Conservation (phyloP, 2,888 invertebrate species). For the Sipha maydis region DNA sequence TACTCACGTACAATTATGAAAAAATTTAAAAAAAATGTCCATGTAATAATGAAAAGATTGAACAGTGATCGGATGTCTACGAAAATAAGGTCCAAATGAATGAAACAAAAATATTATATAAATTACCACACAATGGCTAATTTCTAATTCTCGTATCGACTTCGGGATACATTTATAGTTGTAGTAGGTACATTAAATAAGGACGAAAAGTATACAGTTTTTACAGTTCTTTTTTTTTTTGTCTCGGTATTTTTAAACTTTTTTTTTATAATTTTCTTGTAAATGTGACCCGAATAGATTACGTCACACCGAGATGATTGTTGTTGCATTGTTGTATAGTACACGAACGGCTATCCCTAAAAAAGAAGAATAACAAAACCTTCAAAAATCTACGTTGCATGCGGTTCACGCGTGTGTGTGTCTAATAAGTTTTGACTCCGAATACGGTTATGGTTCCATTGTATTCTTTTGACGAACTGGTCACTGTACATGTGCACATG, state of each 20-base stretch:
- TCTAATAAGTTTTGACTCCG: slow-evolving; percentile 16
- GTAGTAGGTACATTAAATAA: background rate
- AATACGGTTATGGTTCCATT: slow-evolving; percentile 20
- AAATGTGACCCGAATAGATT: slow-evolving; percentile 20
- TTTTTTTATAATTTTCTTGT: slow-evolving; percentile 15
- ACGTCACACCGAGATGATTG: background rate
- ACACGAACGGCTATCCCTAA: background rate
- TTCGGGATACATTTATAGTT: background rate
- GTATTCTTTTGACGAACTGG: slow-evolving; percentile 14
- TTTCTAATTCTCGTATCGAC: slow-evolving; percentile 19
- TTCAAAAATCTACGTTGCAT: background rate
- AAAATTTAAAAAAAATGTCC: background rate
- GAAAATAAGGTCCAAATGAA: slow-evolving; percentile 12
- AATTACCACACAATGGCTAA: slow-evolving; percentile 51
- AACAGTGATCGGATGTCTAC: background rate
- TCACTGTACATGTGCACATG: background rate
- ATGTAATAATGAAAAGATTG: background rate
- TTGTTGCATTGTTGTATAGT: background rate
- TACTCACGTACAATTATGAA: background rate
- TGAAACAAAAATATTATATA: slow-evolving; percentile 20
- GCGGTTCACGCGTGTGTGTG: background rate
- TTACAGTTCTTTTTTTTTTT: background rate
- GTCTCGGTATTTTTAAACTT: background rate
- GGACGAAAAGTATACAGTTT: slow-evolving; percentile 11
- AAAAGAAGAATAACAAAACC: background rate